These are phyloP conservation scores for Psittacula cyanocephala DNA, from an alignment of 2,113 vertebrate genomes.

Conservation along the genomic window DNA sequence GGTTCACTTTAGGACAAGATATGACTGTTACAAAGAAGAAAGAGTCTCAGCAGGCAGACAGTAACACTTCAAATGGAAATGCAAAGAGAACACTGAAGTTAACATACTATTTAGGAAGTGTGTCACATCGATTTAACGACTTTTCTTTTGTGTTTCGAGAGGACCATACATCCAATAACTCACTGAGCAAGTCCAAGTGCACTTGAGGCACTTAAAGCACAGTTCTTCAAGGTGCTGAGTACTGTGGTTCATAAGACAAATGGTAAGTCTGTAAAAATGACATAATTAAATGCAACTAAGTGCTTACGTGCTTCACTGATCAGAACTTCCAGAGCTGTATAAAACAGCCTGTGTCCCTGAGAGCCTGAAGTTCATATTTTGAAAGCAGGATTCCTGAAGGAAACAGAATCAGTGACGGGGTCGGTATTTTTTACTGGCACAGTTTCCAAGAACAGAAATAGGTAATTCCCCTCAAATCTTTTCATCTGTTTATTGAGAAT, in stretches of 20 bases:
- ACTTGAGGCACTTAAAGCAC: background rate
- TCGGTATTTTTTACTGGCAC: background rate
- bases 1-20: background rate
- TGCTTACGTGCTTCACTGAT: background rate
- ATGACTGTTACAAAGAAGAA: background rate
- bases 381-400: background rate
- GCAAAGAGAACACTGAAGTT: background rate
- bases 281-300: constrained; percentile 3
- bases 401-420: background rate
- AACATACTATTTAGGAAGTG: background rate
- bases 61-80: constrained; percentile 26
- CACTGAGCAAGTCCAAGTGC: constrained; percentile 1
- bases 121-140: background rate
- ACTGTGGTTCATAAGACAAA: background rate
- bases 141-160: constrained; percentile 17
- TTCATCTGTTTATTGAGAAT: background rate
- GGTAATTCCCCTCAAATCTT: background rate
- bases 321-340: background rate
- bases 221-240: background rate
- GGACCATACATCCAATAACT: background rate
- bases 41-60: constrained; percentile 24
- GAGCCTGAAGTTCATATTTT: background rate
- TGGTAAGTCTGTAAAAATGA: background rate
- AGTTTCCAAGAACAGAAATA: background rate
- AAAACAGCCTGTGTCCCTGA: background rate